Percentiles rank a stretch among this genome's conserved stretches.
Conservation (phyloP, 1,140 invertebrate species). For the Hestina assimilis region DNA sequence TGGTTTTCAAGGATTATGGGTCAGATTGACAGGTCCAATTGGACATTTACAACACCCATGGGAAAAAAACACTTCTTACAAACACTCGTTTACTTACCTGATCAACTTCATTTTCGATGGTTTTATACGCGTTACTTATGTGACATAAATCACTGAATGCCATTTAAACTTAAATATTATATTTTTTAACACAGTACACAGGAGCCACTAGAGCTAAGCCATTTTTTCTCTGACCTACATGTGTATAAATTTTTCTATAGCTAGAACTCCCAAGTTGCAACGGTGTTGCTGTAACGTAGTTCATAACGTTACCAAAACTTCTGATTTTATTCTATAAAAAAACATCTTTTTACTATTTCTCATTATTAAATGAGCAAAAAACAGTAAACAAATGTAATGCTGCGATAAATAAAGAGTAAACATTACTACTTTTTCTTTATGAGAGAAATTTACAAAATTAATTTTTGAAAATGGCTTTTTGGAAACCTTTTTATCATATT, state of each 20-base stretch:
- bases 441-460: no score
- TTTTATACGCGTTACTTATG: constrained; percentile 75
- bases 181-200: constrained; percentile 74
- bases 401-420: no score
- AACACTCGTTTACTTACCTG: constrained; percentile 64
- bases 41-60: constrained; percentile 70
- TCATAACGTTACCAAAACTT: no score
- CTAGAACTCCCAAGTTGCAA: constrained; percentile 30
- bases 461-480: no score
- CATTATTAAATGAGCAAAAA: no score
- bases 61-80: constrained; percentile 64
- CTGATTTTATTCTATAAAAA: no score
- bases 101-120: constrained; percentile 74
- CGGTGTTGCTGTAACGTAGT: constrained; percentile 52
- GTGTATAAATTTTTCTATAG: constrained; percentile 65
- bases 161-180: constrained; percentile 78
- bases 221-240: constrained; percentile 78
- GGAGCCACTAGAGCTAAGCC: constrained; percentile 71
- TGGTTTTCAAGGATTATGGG: constrained; percentile 72
- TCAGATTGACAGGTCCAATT: constrained; percentile 74
- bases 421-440: no score
- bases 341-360: no score
- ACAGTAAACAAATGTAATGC: no score
- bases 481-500: no score
- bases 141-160: constrained; percentile 78